These are phyloP conservation scores for Aphidius ervi DNA, from an alignment of 1,140 invertebrate genomes.

Conservation along the genomic window DNA sequence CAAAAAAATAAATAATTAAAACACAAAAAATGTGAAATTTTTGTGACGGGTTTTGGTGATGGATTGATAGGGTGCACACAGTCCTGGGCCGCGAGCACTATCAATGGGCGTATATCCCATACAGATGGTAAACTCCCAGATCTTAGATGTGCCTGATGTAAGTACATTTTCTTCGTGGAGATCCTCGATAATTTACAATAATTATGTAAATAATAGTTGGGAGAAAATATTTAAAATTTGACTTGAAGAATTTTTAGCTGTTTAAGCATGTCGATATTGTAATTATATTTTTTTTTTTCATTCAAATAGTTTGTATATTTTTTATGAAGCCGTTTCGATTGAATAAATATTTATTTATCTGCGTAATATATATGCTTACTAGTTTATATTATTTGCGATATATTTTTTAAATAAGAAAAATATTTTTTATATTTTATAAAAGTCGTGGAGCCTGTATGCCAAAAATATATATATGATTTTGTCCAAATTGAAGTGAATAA, in stretches of 20 bases:
- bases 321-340: too few relatives aligned
- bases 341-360: too few relatives aligned
- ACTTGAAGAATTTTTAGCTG: slow-evolving; percentile 8
- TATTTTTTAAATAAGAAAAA: too few relatives aligned
- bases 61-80: slow-evolving; percentile 71
- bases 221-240: neutral
- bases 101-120: slow-evolving; percentile 85
- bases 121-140: slow-evolving; percentile 78
- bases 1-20: neutral
- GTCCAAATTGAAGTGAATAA: too few relatives aligned
- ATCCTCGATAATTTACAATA: neutral
- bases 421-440: too few relatives aligned
- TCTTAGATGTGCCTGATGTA: slow-evolving; percentile 81
- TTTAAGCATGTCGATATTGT: slow-evolving; percentile 37
- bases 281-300: neutral
- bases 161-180: slow-evolving; percentile 55
- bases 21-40: slow-evolving; percentile 7
- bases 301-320: too few relatives aligned
- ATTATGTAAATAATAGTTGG: neutral
- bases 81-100: slow-evolving; percentile 78
- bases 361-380: too few relatives aligned
- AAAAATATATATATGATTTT: too few relatives aligned
- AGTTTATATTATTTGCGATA: too few relatives aligned
- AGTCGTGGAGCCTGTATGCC: too few relatives aligned
- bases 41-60: slow-evolving; percentile 22